A percentile compares a stretch with the other conserved stretches of the same genome.
phyloP scores from a whole-genome alignment of 2,888 invertebrate species.

The Lithophane leautieri region DNA sequence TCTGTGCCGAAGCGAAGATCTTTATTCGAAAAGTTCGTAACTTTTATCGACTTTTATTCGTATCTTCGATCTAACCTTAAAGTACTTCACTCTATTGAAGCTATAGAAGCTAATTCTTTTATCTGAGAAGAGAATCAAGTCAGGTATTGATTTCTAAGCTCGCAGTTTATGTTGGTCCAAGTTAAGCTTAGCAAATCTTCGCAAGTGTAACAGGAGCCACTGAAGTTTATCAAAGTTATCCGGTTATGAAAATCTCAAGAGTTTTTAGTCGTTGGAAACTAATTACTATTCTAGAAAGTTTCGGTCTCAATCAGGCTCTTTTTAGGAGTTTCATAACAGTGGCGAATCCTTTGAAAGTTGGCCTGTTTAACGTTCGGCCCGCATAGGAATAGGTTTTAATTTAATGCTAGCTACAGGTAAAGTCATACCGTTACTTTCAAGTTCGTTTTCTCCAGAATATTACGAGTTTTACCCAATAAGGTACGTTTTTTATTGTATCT shows the following conservation, averaged over 20 bases:
- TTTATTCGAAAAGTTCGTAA: constrained; percentile 75
- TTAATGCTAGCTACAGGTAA: constrained; percentile 59
- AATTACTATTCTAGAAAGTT: constrained; percentile 78
- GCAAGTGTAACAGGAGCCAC: constrained; percentile 62
- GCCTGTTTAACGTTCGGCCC: constrained; percentile 63
- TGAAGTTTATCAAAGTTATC: constrained; percentile 74
- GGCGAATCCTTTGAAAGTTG: constrained; percentile 58
- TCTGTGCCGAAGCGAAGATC: constrained; percentile 71
- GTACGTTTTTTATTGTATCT: background rate
- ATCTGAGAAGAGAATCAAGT: constrained; percentile 44
- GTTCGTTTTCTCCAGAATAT: constrained; percentile 25
- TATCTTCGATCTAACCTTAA: constrained; percentile 64
- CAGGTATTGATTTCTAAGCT: constrained; percentile 51
- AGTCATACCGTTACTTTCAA: constrained; percentile 43
- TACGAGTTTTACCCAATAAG: constrained; percentile 13
- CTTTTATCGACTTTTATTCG: constrained; percentile 70
- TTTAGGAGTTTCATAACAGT: constrained; percentile 66
- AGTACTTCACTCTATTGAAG: constrained; percentile 60
- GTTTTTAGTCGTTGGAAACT: constrained; percentile 74
- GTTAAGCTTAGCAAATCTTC: constrained; percentile 51
- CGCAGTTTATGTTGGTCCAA: constrained; percentile 54
- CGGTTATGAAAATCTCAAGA: constrained; percentile 75
- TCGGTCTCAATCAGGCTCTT: constrained; percentile 72
- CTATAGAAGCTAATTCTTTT: constrained; percentile 53
- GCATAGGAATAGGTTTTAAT: constrained; percentile 67